A percentile compares a stretch with the other conserved stretches of the same genome.
These are phyloP conservation scores for Odontesthes bonariensis DNA, from an alignment of 2,113 vertebrate genomes.

Conservation along the genomic window DNA sequence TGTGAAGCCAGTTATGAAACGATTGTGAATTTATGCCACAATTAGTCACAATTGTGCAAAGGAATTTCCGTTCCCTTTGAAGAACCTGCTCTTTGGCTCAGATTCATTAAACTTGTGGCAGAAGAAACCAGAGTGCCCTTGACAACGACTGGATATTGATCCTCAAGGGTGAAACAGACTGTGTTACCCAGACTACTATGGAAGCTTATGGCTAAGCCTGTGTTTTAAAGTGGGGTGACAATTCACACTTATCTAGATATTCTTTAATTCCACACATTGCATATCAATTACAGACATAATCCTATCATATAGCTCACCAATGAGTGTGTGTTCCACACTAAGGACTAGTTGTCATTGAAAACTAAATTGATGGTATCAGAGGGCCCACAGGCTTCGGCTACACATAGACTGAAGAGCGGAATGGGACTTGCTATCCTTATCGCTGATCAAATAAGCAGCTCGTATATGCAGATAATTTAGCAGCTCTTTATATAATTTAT, in stretches of 20 bases:
- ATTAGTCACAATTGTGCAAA: slow-evolving; percentile 80
- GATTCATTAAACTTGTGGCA: slow-evolving; percentile 42
- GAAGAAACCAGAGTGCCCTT: slow-evolving; percentile 48
- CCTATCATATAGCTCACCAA: slow-evolving; percentile 54
- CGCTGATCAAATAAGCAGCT: slow-evolving; percentile 79
- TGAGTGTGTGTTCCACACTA: slow-evolving; percentile 53
- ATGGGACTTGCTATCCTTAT: slow-evolving; percentile 78
- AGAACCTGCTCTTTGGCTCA: slow-evolving; percentile 40
- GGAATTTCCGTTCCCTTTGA: slow-evolving; percentile 62
- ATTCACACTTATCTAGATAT: slow-evolving; percentile 49
- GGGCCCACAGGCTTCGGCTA: slow-evolving; percentile 54
- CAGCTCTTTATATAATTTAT: slow-evolving; percentile 77
- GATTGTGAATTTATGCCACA: slow-evolving; percentile 75
- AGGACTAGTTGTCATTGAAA: slow-evolving; percentile 74
- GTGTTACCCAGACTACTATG: not conserved
- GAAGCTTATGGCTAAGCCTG: slow-evolving; percentile 7
- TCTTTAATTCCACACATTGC: slow-evolving; percentile 56
- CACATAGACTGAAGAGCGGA: slow-evolving; percentile 61
- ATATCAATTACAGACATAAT: slow-evolving; percentile 68
- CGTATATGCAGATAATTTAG: slow-evolving; percentile 78
- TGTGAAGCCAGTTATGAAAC: slow-evolving; percentile 65
- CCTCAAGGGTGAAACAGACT: slow-evolving; percentile 49
- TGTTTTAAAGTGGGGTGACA: slow-evolving; percentile 25
- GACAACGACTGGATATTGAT: slow-evolving; percentile 46
- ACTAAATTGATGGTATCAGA: slow-evolving; percentile 72